A percentile compares a stretch with the other conserved stretches of the same genome.
These are phyloP conservation scores for Pontoporia blainvillei DNA, from an alignment of 2,113 vertebrate genomes.

Conservation along the genomic window DNA sequence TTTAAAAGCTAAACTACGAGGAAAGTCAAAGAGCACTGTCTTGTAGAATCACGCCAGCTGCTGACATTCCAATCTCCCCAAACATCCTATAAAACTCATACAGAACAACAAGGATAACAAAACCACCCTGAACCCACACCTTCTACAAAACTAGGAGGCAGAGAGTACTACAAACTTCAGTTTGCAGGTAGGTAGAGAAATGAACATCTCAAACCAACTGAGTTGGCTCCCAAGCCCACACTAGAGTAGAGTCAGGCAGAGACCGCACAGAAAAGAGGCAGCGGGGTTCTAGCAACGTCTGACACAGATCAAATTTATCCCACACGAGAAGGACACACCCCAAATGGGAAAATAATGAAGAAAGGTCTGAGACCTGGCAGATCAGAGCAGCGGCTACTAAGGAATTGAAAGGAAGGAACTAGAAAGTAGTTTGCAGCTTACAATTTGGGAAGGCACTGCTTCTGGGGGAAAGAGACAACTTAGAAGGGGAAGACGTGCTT, in stretches of 20 bases:
- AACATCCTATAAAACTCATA: not conserved
- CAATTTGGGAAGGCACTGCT: not conserved
- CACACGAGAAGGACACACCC: not conserved
- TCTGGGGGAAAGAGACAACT: not conserved
- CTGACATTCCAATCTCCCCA: not conserved
- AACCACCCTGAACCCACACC: not conserved
- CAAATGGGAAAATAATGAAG: not conserved
- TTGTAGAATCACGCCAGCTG: not conserved
- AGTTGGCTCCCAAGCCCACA: not conserved
- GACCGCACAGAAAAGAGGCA: no score
- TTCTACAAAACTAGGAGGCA: not conserved
- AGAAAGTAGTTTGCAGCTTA: not conserved
- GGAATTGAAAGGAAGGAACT: not conserved
- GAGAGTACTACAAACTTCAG: not conserved
- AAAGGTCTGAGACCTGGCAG: not conserved
- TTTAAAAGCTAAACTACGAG: not conserved
- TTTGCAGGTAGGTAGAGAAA: not conserved
- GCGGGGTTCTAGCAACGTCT: not conserved
- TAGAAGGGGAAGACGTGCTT: not conserved
- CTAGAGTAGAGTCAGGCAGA: not conserved
- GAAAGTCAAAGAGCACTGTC: not conserved
- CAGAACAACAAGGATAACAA: not conserved
- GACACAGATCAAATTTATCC: not conserved
- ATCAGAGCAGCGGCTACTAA: not conserved
- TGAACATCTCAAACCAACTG: not conserved